A percentile compares a stretch with the other conserved stretches of the same genome.
Evolutionary conservation across 2,888 invertebrate species (phyloP).

Genomic region (Luperina nickerlii): DNA sequence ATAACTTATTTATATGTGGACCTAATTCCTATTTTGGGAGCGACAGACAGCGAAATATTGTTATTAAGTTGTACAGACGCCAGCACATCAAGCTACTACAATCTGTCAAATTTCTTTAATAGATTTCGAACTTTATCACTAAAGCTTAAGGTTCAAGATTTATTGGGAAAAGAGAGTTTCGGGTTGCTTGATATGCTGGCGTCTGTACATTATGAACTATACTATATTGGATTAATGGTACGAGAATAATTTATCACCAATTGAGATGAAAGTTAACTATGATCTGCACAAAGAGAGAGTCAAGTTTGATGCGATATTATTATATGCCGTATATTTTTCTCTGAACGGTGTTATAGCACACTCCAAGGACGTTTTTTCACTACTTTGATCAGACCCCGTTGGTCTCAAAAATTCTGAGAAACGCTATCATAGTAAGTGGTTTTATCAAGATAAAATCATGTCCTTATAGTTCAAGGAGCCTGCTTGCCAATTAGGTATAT

Average conservation of each 20-base stretch:
- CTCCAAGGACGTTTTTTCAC: neutral
- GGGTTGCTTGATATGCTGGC: too few species aligned
- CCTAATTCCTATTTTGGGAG: constrained; percentile 42
- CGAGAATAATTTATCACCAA: constrained; percentile 45
- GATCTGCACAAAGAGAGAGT: constrained; percentile 2
- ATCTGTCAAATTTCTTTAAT: too few species aligned
- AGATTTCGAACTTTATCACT: too few species aligned
- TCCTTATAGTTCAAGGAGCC: too few species aligned
- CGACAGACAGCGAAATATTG: constrained; percentile 20
- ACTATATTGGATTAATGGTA: constrained; percentile 38
- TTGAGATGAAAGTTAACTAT: constrained; percentile 26
- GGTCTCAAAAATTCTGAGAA: neutral
- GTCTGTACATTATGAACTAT: constrained; percentile 34
- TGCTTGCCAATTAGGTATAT: too few species aligned
- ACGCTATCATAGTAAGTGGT: too few species aligned
- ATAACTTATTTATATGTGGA: constrained; percentile 14
- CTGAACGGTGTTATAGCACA: neutral
- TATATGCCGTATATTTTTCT: neutral
- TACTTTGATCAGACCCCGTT: neutral
- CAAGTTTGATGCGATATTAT: neutral
- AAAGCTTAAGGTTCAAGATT: too few species aligned
- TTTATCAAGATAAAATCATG: too few species aligned
- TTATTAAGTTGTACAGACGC: constrained; percentile 9
- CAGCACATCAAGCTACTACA: too few species aligned
- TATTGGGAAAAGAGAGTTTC: too few species aligned